These are phyloP conservation scores for Xiphorhynchus erythropygius DNA, from an alignment of 2,797 vertebrate species.

Conservation along the genomic window DNA sequence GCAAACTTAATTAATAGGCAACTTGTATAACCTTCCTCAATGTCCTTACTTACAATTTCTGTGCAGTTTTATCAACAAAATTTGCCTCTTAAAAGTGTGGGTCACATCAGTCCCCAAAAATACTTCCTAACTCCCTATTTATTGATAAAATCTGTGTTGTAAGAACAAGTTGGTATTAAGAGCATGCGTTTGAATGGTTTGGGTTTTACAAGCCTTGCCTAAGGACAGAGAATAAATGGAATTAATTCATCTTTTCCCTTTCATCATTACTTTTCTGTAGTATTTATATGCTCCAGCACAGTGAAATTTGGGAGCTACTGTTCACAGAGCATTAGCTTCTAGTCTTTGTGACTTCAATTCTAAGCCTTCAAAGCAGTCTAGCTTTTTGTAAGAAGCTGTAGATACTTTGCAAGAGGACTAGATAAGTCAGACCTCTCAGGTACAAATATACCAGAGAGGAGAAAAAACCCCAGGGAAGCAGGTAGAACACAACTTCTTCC, in stretches of 20 bases:
- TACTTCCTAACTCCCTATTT: not conserved
- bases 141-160: not conserved
- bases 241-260: not conserved
- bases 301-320: not conserved
- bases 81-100: not conserved
- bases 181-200: not conserved
- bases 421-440: not conserved
- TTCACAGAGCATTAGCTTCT: not conserved
- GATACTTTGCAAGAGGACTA: not conserved
- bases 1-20: not conserved
- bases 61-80: not conserved
- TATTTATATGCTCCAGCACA: not conserved
- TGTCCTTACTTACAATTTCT: not conserved
- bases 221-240: not conserved
- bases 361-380: not conserved
- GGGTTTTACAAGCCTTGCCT: not conserved
- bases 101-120: not conserved
- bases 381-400: not conserved
- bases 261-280: not conserved
- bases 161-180: not conserved
- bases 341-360: not conserved
- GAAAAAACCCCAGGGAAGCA: not conserved
- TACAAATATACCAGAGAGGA: not conserved
- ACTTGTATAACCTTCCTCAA: not conserved
- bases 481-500: not conserved